Conservation (phyloP, 2,113 vertebrate species). For the Haliaeetus leucogaster region DNA sequence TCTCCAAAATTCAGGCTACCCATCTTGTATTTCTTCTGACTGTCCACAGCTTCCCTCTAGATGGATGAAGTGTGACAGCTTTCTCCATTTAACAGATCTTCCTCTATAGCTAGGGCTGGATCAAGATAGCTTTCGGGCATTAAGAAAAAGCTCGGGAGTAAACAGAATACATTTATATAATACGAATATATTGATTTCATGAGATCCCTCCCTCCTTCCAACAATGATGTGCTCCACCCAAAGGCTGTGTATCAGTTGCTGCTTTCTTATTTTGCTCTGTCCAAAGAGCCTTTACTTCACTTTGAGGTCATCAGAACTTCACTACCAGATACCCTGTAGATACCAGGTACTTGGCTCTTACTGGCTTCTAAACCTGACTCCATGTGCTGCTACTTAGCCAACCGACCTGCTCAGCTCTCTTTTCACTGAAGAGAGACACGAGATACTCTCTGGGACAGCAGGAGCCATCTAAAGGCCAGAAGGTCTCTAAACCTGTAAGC, state of each 20-base stretch:
- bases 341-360: not conserved
- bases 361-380: not conserved
- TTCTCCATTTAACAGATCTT: not conserved
- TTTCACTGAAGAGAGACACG: not conserved
- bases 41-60: not conserved
- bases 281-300: not conserved
- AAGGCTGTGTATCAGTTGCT: not conserved
- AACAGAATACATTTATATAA: not conserved
- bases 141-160: not conserved
- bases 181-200: not conserved
- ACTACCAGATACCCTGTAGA: not conserved
- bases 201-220: not conserved
- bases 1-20: not conserved
- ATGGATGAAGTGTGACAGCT: not conserved
- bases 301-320: not conserved
- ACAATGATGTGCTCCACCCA: not conserved
- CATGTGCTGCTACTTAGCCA: not conserved
- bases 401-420: not conserved
- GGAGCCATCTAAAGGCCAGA: slow-evolving; percentile 16
- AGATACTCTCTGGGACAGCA: slow-evolving; percentile 1
- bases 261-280: not conserved
- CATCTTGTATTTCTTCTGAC: not conserved
- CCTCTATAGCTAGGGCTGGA: not conserved
- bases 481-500: slow-evolving; percentile 50
- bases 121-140: not conserved